Conservation (phyloP, 35 echinoderm and acorn worm genomes). For the Apostichopus japonicus region DNA sequence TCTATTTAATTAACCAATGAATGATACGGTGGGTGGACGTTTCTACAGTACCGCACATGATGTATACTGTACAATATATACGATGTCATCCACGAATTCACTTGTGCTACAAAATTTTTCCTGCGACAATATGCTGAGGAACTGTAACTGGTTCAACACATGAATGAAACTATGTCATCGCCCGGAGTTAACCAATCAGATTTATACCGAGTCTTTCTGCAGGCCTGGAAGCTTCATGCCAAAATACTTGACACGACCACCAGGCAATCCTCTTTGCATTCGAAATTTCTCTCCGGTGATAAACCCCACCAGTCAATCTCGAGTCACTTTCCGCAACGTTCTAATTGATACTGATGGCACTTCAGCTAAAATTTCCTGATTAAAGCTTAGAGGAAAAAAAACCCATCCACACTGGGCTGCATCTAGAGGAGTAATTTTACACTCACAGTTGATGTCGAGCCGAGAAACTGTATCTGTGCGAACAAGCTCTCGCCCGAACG, state of each 20-base stretch:
- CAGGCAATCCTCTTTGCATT: background rate
- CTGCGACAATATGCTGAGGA: too few species aligned
- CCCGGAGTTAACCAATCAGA: background rate
- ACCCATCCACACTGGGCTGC: background rate
- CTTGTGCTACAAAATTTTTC: too few species aligned
- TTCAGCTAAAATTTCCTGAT: slow-evolving; percentile 39
- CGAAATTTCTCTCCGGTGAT: background rate
- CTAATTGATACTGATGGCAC: slow-evolving; percentile 34
- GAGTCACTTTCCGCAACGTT: background rate
- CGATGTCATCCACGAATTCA: too few species aligned
- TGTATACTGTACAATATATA: too few species aligned
- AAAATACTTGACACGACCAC: background rate
- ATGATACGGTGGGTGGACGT: too few species aligned
- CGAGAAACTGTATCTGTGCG: background rate
- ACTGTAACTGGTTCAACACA: background rate
- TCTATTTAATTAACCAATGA: too few species aligned
- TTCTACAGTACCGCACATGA: too few species aligned
- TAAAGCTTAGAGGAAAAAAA: background rate
- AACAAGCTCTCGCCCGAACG: too few species aligned
- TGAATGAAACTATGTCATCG: background rate
- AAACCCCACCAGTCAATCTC: background rate
- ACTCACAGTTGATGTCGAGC: background rate
- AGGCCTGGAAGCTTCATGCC: background rate
- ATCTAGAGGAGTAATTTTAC: background rate
- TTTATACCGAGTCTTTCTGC: background rate